These are phyloP conservation scores for Criorhina ranunculi DNA, from an alignment of 2,888 invertebrate species.

Conservation along the genomic window DNA sequence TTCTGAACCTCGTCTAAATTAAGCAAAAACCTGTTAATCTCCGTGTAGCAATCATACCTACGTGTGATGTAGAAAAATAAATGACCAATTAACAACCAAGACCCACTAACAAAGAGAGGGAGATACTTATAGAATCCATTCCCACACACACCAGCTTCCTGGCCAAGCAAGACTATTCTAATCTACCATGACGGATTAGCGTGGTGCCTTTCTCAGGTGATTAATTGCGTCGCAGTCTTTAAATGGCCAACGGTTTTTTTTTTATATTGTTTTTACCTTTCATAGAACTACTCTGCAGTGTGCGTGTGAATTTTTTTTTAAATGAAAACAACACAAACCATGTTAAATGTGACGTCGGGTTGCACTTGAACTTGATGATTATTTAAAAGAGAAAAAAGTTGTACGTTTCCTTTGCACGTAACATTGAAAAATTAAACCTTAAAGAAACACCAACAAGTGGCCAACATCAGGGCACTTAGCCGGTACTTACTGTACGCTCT, in stretches of 20 bases:
- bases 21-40: background rate
- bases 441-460: conserved; percentile 5
- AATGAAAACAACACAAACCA: conserved; percentile 9
- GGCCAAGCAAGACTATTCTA: conserved; percentile 14
- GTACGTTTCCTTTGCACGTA: conserved; percentile 10
- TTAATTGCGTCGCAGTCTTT: conserved; percentile 66
- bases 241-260: conserved; percentile 28
- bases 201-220: conserved; percentile 42
- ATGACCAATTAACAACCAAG: conserved; percentile 56
- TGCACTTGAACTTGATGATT: conserved; percentile 72
- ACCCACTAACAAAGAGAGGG: background rate
- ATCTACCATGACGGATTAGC: conserved; percentile 58
- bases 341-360: conserved; percentile 23
- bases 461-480: conserved; percentile 40
- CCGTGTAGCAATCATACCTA: conserved; percentile 9
- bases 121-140: conserved; percentile 11
- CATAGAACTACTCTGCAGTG: conserved; percentile 2
- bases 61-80: conserved; percentile 40
- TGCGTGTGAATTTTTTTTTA: conserved; percentile 43
- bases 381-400: background rate
- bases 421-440: background rate
- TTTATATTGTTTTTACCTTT: background rate
- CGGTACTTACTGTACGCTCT: conserved; percentile 43
- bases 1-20: background rate
- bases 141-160: conserved; percentile 34